A percentile compares a stretch with the other conserved stretches of the same genome.
These are phyloP conservation scores for Chrysopa pallens DNA, from an alignment of 1,140 invertebrate species.

Conservation along the genomic window DNA sequence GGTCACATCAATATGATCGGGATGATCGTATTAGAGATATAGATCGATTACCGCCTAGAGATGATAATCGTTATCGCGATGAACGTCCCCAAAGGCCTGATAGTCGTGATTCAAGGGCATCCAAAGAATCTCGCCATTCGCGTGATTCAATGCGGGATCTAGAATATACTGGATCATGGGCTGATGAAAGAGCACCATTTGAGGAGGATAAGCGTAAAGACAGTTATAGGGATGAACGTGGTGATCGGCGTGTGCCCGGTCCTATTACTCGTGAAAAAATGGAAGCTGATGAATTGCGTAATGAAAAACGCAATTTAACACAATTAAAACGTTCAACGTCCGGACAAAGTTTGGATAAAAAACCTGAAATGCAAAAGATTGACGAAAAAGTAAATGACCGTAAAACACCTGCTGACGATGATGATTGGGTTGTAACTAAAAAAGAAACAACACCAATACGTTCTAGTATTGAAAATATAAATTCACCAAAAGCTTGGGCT, in stretches of 20 bases:
- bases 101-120: constrained; percentile 32
- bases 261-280: constrained; percentile 42
- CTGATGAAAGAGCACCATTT: constrained; percentile 20
- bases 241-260: constrained; percentile 29
- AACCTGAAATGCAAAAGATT: neutral
- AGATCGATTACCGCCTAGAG: constrained; percentile 11
- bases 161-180: constrained; percentile 22
- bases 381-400: neutral
- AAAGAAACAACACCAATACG: neutral
- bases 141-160: constrained; percentile 11
- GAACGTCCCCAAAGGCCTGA: constrained; percentile 38
- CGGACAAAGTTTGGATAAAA: neutral
- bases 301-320: constrained; percentile 32
- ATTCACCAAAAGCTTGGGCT: neutral
- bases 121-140: constrained; percentile 32
- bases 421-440: neutral
- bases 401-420: neutral
- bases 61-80: constrained; percentile 20
- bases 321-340: constrained; percentile 26
- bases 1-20: constrained; percentile 1
- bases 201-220: constrained; percentile 24
- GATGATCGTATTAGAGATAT: constrained; percentile 10
- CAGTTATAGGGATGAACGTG: constrained; percentile 18
- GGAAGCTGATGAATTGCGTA: constrained; percentile 35
- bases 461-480: neutral